A percentile compares a stretch with the other conserved stretches of the same genome.
phyloP scores from a whole-genome alignment of 1,140 invertebrate species.

The Megathymus violae region DNA sequence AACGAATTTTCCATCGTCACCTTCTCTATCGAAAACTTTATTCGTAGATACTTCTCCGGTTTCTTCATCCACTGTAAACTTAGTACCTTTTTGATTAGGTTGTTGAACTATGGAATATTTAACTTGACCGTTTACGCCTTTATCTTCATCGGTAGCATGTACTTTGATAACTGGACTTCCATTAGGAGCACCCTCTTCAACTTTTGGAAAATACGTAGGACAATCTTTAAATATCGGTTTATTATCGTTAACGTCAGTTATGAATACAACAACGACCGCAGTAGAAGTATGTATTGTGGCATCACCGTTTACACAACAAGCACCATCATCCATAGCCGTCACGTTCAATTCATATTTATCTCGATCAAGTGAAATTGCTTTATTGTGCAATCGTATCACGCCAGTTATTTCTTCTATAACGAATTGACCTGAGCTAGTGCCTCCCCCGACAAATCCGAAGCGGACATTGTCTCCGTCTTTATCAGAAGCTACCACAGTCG shows the following conservation, averaged over 20 bases:
- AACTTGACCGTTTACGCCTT: constrained; percentile 95
- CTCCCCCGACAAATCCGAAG: constrained; percentile 96
- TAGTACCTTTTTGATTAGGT: constrained; percentile 97
- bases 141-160: constrained; percentile 96
- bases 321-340: constrained; percentile 96
- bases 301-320: constrained; percentile 94
- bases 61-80: constrained; percentile 97
- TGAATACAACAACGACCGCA: constrained; percentile 97
- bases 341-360: constrained; percentile 97
- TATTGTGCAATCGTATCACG: constrained; percentile 94
- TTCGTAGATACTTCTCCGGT: constrained; percentile 97
- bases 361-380: constrained; percentile 92
- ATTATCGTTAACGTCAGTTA: constrained; percentile 98
- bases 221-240: constrained; percentile 97
- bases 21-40: constrained; percentile 97
- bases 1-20: constrained; percentile 97
- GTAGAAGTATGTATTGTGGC: constrained; percentile 95
- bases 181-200: constrained; percentile 95
- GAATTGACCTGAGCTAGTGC: constrained; percentile 95
- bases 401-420: constrained; percentile 98
- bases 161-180: constrained; percentile 97
- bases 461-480: constrained; percentile 97
- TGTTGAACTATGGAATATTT: constrained; percentile 98
- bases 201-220: constrained; percentile 95
- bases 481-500: constrained; percentile 97